These are phyloP conservation scores for Branchellion lobata DNA, from an alignment of 2,888 invertebrate genomes.

Conservation along the genomic window DNA sequence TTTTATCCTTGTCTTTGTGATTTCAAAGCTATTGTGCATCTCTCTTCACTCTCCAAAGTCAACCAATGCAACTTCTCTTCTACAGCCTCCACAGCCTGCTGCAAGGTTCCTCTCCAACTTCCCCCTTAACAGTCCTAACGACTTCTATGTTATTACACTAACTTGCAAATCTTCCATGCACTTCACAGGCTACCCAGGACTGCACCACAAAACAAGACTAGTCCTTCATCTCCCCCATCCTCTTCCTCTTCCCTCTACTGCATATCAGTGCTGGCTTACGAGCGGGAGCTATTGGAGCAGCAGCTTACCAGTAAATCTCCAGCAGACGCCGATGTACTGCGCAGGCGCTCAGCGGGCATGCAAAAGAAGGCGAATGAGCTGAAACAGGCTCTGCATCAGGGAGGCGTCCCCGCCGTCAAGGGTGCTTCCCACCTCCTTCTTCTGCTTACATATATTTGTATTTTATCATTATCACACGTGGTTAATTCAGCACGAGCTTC, in stretches of 20 bases:
- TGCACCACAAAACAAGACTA: not conserved
- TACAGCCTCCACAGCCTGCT: no score
- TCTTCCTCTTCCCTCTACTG: constrained; percentile 50
- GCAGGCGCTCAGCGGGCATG: not conserved
- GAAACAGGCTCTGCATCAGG: constrained; percentile 53
- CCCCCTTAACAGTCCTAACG: no score
- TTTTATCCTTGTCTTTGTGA: no score
- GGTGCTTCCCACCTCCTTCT: constrained; percentile 52
- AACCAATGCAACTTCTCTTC: no score
- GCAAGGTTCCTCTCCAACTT: no score
- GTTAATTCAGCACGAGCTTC: no score
- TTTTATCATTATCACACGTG: no score
- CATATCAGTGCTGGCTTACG: constrained; percentile 60
- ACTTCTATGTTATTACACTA: no score
- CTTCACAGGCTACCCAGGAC: not conserved
- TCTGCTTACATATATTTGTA: no score
- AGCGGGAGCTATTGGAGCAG: constrained; percentile 59
- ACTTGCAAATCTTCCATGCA: not conserved
- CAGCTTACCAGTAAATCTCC: constrained; percentile 57
- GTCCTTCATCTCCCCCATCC: not conserved
- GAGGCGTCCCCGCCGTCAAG: constrained; percentile 55
- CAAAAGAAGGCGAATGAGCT: constrained; percentile 23
- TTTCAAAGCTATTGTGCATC: no score
- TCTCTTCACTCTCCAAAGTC: no score
- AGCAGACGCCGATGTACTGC: constrained; percentile 47